These are phyloP conservation scores for Cheilosia soror DNA, from an alignment of 2,888 invertebrate species.

Conservation along the genomic window DNA sequence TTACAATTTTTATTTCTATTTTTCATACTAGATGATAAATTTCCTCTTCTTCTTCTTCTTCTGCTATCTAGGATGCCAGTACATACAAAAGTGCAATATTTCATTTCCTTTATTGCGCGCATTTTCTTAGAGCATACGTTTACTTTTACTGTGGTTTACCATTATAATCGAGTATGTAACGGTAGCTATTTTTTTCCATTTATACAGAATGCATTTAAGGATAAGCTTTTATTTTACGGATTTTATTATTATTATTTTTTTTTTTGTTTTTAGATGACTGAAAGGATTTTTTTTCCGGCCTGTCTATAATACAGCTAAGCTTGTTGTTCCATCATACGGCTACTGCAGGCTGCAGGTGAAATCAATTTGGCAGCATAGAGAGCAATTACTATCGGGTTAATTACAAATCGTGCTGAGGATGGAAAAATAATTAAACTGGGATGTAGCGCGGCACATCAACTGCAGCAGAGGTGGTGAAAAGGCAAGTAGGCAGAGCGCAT, in stretches of 20 bases:
- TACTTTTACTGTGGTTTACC: not conserved
- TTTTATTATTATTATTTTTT: not conserved
- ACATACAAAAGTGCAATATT: slow-evolving; percentile 58
- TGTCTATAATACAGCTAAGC: too few species aligned
- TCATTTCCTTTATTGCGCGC: slow-evolving; percentile 43
- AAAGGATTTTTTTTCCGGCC: slow-evolving; percentile 37
- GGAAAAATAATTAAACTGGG: slow-evolving; percentile 64
- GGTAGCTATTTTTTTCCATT: slow-evolving; percentile 1
- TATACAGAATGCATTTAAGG: slow-evolving; percentile 25
- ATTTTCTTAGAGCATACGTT: slow-evolving; percentile 16
- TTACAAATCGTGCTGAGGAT: slow-evolving; percentile 49
- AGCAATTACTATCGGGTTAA: slow-evolving; percentile 70
- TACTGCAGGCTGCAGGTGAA: slow-evolving; percentile 28
- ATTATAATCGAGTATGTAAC: not conserved
- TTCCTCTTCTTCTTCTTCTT: not conserved
- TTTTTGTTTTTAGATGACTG: slow-evolving; percentile 36
- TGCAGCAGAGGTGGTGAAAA: not conserved
- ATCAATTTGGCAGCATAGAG: slow-evolving; percentile 37
- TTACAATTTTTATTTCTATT: slow-evolving; percentile 37
- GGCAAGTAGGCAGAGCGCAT: not conserved
- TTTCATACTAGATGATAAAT: slow-evolving; percentile 19
- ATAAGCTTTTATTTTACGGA: too few species aligned
- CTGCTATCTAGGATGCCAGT: slow-evolving; percentile 47
- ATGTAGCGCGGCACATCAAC: not conserved
- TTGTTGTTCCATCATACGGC: not conserved